Evolutionary conservation across 2,888 invertebrate species (phyloP).

Genomic region (Lomographa bimaculata): DNA sequence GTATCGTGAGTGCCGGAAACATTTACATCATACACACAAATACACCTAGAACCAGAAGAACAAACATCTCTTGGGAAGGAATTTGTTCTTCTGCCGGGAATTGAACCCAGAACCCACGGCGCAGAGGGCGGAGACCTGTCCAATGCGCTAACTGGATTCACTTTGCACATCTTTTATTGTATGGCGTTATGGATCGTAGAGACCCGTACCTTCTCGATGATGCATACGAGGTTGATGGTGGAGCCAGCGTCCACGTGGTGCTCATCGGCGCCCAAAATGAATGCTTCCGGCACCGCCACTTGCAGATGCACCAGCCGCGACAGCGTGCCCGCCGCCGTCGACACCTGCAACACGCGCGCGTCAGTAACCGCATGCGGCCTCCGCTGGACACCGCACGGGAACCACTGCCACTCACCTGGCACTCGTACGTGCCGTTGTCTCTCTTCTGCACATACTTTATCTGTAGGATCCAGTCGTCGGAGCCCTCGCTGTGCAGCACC

Average conservation of each 20-base stretch:
- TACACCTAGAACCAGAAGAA: too few relatives aligned
- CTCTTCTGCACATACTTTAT: conserved; percentile 96
- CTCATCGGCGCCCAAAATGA: conserved; percentile 93
- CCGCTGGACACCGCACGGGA: neutral
- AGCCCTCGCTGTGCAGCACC: conserved; percentile 92
- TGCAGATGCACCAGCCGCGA: conserved; percentile 95
- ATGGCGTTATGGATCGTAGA: too few relatives aligned
- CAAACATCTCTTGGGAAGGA: too few relatives aligned
- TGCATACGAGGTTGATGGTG: conserved; percentile 94
- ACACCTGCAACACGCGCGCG: conserved; percentile 85
- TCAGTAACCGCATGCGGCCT: neutral
- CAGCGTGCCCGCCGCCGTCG: conserved; percentile 91
- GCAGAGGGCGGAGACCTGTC: too few relatives aligned
- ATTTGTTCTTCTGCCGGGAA: too few relatives aligned
- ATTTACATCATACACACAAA: too few relatives aligned
- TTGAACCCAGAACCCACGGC: too few relatives aligned
- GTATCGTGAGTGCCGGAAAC: too few relatives aligned
- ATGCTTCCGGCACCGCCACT: conserved; percentile 95
- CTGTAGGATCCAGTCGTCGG: conserved; percentile 96
- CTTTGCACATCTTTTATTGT: too few relatives aligned
- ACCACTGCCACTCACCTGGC: conserved; percentile 85
- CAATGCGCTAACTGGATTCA: too few relatives aligned
- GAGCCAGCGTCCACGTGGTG: conserved; percentile 96
- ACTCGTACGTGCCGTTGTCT: conserved; percentile 96
- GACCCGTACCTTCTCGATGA: conserved; percentile 94